A percentile compares a stretch with the other conserved stretches of the same genome.
phyloP scores from a whole-genome alignment of 2,113 vertebrate genomes.

The Barbus barbus region DNA sequence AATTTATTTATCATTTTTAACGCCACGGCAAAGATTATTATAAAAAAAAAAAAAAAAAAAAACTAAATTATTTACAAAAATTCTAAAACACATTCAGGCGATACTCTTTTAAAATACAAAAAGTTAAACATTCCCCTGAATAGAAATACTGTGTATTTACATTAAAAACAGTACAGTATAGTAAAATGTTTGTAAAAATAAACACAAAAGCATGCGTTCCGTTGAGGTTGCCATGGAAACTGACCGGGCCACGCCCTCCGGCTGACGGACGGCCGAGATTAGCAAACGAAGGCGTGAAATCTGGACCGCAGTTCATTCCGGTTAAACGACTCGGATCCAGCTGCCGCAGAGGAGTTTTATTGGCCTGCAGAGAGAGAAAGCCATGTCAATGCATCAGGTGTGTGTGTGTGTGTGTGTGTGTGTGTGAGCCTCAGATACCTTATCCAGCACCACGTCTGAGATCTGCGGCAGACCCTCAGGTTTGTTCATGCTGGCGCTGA shows the following conservation, averaged over 20 bases:
- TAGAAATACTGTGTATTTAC: not conserved
- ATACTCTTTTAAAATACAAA: too few relatives aligned
- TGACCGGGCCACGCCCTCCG: slow-evolving; percentile 85
- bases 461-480: slow-evolving; percentile 94
- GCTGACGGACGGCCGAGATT: slow-evolving; percentile 84
- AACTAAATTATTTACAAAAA: too few relatives aligned
- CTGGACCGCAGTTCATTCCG: slow-evolving; percentile 89
- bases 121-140: too few relatives aligned
- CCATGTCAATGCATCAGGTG: not conserved
- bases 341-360: slow-evolving; percentile 87
- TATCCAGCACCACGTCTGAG: slow-evolving; percentile 94
- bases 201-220: not conserved
- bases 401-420: not conserved
- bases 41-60: too few relatives aligned
- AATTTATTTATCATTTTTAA: not conserved
- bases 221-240: slow-evolving; percentile 50
- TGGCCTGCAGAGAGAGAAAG: slow-evolving; percentile 75
- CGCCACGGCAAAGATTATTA: too few relatives aligned
- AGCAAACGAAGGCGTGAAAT: slow-evolving; percentile 95
- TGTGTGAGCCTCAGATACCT: slow-evolving; percentile 72
- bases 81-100: too few relatives aligned
- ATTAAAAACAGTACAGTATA: not conserved
- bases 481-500: slow-evolving; percentile 92
- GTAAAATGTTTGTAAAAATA: not conserved
- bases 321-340: slow-evolving; percentile 84